Evolutionary conservation across 2,888 invertebrate genomes (phyloP), one percentile per base, ranked within the genome.

Genomic region (Melanostoma mellinum): DNA sequence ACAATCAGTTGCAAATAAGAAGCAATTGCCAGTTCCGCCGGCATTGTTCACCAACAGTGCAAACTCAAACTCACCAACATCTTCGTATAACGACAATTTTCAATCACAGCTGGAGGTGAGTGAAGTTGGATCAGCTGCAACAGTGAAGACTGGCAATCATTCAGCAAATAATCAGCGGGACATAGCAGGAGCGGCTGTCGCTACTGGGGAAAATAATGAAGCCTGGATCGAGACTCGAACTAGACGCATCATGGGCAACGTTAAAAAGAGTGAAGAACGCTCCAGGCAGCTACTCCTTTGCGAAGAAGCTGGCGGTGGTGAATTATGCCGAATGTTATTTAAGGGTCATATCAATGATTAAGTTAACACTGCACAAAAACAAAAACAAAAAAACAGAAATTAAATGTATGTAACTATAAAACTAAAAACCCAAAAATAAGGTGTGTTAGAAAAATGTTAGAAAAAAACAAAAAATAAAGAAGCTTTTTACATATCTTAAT

Each of bases 311-410:
- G 87, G 88, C n/a, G 87, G 87, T 8, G 88, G 88, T 0, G 88
- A 89, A 68, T 71, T 88, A n/a, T 89, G 88, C 74, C 86, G 88
- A 36, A 89, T 89, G 88, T 85, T 89, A 33, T 89, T 89, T 65
- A 89, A 89, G 58, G 87, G 87, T 44, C 86, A 87, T 74, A 61
- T 88, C 44, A 86, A 76, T 78, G 85, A 86, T 60, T 87, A 85
- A 77, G 35, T 46, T 35, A 58, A 65, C 50, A 50, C 44, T 58
- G 46, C 36, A 48, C 61, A 63, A 46, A 63, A 63, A 63, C 5
- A 53, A 36, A 36, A 48, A 46, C 10, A 38, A 35, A 46, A 63
- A 48, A 60, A 44, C 2, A 53, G 6, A 36, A 53, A 55, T 10
- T 63, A 36, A 48, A 63, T 63, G 61, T 63, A 63, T 63, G 61